A percentile compares a stretch with the other conserved stretches of the same genome.
Evolutionary conservation across 2,113 vertebrate species (phyloP).

Genomic region (Hylia prasina): DNA sequence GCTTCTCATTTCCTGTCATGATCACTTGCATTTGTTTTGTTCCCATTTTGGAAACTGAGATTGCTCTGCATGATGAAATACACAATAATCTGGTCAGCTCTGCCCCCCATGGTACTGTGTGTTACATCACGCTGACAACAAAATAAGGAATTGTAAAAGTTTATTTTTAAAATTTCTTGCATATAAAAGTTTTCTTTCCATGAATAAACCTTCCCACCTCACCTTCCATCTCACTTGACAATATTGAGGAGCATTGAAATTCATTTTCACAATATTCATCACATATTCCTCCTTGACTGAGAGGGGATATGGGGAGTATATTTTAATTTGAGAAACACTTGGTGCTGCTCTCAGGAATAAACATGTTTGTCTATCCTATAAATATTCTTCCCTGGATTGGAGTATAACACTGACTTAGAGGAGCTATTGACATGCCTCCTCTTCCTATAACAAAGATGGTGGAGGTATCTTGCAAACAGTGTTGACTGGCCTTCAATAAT

Average conservation of each 20-base stretch:
- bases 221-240: background rate
- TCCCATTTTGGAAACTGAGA: background rate
- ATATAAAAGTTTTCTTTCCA: background rate
- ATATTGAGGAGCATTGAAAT: background rate
- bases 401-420: background rate
- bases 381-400: background rate
- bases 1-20: slow-evolving; percentile 18
- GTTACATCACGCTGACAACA: background rate
- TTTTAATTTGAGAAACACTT: background rate
- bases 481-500: background rate
- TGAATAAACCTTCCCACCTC: background rate
- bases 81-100: background rate
- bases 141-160: background rate
- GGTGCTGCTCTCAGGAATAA: background rate
- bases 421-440: background rate
- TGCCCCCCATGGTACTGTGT: background rate
- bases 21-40: slow-evolving; percentile 20
- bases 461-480: background rate
- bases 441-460: background rate
- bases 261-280: background rate
- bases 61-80: background rate
- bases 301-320: background rate
- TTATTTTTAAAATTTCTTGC: background rate
- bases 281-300: background rate
- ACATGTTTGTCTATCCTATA: background rate